Conservation (phyloP, 1,140 invertebrate genomes). For the Lepidurus apus region DNA sequence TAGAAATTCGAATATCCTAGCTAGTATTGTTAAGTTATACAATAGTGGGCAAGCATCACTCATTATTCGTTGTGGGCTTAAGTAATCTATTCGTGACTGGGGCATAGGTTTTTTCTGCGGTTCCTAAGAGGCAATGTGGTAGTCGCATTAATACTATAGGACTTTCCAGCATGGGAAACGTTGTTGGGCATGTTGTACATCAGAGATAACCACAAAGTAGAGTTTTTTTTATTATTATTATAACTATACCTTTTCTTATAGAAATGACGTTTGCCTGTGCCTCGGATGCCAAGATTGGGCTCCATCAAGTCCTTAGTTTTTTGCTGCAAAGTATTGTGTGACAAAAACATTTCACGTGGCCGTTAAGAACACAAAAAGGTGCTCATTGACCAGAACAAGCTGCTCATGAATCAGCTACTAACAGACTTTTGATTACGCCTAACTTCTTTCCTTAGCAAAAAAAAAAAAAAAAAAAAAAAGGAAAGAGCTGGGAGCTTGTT, state of each 20-base stretch:
- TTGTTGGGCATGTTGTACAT: not conserved
- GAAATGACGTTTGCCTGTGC: not conserved
- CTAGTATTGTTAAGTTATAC: no score
- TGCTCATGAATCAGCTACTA: constrained; percentile 1
- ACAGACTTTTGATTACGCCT: not conserved
- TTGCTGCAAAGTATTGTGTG: not conserved
- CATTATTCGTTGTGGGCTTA: no score
- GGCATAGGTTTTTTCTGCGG: not conserved
- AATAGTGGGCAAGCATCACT: no score
- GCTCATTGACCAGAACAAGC: not conserved
- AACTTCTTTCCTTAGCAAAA: not conserved
- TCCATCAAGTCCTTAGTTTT: not conserved
- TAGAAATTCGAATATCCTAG: no score
- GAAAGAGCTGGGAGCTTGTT: not conserved
- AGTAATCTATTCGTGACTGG: not conserved
- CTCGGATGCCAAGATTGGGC: no score
- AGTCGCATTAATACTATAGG: not conserved
- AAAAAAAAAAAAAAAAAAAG: no score
- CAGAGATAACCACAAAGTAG: constrained; percentile 15
- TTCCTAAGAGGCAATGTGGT: not conserved
- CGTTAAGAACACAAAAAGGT: not conserved
- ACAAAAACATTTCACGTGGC: not conserved
- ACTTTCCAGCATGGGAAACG: not conserved
- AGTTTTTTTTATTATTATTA: not conserved
- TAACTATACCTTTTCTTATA: not conserved